Evolutionary conservation across 2,797 vertebrate genomes (phyloP), one percentile per base, ranked within the genome.

Genomic region (Halcyon leucocephala): DNA sequence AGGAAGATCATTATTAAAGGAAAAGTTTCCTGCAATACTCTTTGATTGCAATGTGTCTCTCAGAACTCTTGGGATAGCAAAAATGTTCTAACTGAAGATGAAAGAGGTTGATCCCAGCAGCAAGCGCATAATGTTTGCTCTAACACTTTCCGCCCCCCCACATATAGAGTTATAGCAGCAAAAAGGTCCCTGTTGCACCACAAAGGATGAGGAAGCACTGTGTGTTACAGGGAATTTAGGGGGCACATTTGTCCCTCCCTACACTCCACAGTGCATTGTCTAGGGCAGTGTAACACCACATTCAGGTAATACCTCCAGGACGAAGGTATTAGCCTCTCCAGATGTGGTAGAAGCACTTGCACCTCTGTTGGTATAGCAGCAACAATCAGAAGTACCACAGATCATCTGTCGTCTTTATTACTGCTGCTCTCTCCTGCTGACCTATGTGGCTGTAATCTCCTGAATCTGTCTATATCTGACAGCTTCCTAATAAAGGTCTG

Each of bases 331-430:
- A 74, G 37, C 58, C 52, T 85, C 35, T 88, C 76, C 46, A 78
- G 65, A 41, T 72, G n/a, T 44, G 69, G 31, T 20, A 66, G 70
- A 60, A 83, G 66, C 58, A 55, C 57, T 85, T 79, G 55, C 35
- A 67, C 52, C 70, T 90, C 70, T 60, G 39, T 60, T 64, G 71
- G 33, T 72, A 44, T 11, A 83, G 72, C 72, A 73, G 82, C 0
- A 0, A 57, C 58, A n/a, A 44, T 48, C 24, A 2, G 15, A 18
- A 96, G 51, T 41, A 73, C 44, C 11, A 10, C 66, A 42, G 82
- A 89, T 86, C 55, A 49, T 90, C 76, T 62, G 31, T 91, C 85
- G 81, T 88, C 79, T 91, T 95, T 95, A 93, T 95, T 94, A 64
- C 71, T 49, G 65, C 70, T 80, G 67, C 73, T 96, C 52, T 55